Conservation (phyloP, 64 coral and sea anemone genomes). For the Montipora sp. region DNA sequence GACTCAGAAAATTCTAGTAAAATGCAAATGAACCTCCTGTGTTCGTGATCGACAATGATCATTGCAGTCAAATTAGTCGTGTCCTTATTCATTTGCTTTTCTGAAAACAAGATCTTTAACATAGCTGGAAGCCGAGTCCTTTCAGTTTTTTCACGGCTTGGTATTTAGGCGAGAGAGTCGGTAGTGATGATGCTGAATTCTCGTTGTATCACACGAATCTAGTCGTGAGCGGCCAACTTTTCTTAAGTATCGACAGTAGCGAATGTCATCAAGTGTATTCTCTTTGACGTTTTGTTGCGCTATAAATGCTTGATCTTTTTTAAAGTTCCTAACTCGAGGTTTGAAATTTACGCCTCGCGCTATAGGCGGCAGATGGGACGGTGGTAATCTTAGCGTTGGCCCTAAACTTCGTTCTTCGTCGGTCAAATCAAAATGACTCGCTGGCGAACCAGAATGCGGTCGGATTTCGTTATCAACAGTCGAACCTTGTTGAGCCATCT, state of each 20-base stretch:
- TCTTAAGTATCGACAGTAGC: slow-evolving; percentile 27
- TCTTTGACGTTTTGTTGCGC: neutral
- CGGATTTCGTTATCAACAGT: neutral
- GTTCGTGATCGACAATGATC: no score
- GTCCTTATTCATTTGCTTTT: no score
- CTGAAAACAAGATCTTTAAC: no score
- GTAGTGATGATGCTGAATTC: neutral
- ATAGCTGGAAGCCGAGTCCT: no score
- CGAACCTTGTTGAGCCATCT: slow-evolving; percentile 17
- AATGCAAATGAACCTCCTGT: slow-evolving; percentile 16
- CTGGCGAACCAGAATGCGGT: neutral
- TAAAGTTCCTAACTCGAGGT: neutral
- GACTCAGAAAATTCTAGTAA: neutral
- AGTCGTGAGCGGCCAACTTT: neutral
- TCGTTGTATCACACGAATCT: neutral
- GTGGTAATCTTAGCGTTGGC: slow-evolving; percentile 17
- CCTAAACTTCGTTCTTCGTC: slow-evolving; percentile 29
- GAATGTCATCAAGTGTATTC: slow-evolving; percentile 12
- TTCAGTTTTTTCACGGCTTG: neutral
- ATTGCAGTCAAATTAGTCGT: no score
- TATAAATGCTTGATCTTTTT: slow-evolving; percentile 21
- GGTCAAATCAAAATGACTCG: slow-evolving; percentile 39
- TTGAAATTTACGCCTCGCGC: neutral
- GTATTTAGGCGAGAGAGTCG: neutral
- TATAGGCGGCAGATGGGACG: slow-evolving; percentile 25